A percentile compares a stretch with the other conserved stretches of the same genome.
Evolutionary conservation across 2,113 vertebrate genomes (phyloP).

Genomic region (Octodon degus): DNA sequence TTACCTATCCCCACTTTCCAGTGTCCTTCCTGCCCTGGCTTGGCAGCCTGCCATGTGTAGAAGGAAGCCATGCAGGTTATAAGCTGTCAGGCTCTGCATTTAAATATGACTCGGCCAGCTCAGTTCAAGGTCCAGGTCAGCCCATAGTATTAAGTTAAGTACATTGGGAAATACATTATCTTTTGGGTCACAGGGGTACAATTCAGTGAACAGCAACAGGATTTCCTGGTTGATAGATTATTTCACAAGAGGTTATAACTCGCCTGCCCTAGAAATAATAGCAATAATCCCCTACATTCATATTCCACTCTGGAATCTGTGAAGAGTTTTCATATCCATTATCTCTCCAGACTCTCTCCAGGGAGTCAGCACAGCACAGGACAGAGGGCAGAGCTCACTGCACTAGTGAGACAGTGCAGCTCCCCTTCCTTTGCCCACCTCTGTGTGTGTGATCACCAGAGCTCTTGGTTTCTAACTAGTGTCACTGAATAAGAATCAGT

Average conservation of each 20-base stretch:
- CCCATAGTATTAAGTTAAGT: conserved; percentile 78
- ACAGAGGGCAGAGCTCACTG: neutral
- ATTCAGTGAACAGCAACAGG: conserved; percentile 75
- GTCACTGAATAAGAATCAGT: neutral
- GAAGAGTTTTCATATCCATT: conserved; percentile 68
- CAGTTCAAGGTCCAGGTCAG: conserved; percentile 78
- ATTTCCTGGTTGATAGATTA: conserved; percentile 79
- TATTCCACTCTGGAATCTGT: conserved; percentile 67
- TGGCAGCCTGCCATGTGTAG: neutral
- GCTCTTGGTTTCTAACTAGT: neutral
- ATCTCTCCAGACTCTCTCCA: conserved; percentile 29
- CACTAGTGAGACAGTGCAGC: neutral
- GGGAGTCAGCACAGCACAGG: neutral
- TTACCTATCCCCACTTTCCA: neutral
- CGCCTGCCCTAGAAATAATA: conserved; percentile 75
- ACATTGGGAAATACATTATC: conserved; percentile 79
- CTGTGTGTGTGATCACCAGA: neutral
- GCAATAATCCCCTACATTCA: conserved; percentile 75
- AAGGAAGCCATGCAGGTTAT: conserved; percentile 6
- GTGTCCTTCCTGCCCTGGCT: neutral
- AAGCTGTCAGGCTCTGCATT: conserved; percentile 72
- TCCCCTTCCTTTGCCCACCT: neutral
- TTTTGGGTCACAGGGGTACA: conserved; percentile 72
- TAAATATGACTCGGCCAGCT: conserved; percentile 74
- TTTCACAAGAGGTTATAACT: conserved; percentile 76